Conservation (phyloP, 2,888 invertebrate genomes). For the Papilio elwesi region DNA sequence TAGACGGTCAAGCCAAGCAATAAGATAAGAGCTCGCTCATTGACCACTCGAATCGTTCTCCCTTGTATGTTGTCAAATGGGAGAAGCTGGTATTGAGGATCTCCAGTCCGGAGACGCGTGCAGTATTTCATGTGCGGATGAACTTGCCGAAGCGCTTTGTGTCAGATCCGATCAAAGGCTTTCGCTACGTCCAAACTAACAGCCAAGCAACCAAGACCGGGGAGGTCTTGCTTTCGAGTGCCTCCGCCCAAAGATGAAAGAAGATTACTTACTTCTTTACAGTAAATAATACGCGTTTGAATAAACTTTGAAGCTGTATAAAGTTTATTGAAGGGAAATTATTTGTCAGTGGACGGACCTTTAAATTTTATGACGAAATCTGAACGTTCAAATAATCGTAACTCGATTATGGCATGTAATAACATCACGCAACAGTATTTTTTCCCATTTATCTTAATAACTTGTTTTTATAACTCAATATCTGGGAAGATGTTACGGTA, state of each 20-base stretch:
- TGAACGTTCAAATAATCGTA: conserved; percentile 78
- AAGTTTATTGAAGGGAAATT: conserved; percentile 16
- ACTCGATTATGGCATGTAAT: conserved; percentile 76
- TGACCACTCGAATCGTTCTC: too few species aligned
- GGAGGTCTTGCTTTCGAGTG: too few species aligned
- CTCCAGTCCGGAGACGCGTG: too few species aligned
- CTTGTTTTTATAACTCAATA: conserved; percentile 79
- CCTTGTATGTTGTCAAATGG: too few species aligned
- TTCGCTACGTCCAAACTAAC: too few species aligned
- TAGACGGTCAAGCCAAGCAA: too few species aligned
- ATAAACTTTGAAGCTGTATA: conserved; percentile 2
- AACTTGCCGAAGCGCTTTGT: too few species aligned
- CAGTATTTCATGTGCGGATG: too few species aligned
- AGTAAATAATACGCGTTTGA: neutral
- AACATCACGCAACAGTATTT: conserved; percentile 72
- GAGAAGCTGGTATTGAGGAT: too few species aligned
- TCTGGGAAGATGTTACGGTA: conserved; percentile 65
- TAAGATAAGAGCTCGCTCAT: too few species aligned
- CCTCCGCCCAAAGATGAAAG: neutral
- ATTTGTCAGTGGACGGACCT: conserved; percentile 53
- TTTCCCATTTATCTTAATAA: conserved; percentile 80
- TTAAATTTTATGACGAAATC: conserved; percentile 74
- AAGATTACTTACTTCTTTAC: neutral
- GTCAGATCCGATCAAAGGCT: too few species aligned
- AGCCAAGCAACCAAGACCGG: too few species aligned